These are phyloP conservation scores for Sardina pilchardus DNA, from an alignment of 2,113 vertebrate species.

Conservation along the genomic window DNA sequence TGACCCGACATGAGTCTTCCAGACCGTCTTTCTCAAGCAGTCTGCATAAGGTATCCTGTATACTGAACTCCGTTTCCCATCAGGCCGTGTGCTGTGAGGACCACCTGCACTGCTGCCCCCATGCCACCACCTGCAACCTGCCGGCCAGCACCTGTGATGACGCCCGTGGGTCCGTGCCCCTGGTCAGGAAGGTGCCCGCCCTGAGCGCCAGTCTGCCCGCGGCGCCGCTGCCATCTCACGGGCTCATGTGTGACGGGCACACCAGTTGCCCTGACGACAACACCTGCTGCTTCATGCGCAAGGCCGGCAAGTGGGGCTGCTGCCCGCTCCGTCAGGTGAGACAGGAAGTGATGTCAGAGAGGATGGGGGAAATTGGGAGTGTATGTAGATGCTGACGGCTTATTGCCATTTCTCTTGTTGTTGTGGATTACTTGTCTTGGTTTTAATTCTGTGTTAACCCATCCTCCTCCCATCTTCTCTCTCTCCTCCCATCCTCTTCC, in stretches of 20 bases:
- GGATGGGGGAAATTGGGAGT: too few relatives aligned
- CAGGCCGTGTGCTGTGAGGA: slow-evolving; percentile 77
- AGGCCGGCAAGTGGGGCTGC: slow-evolving; percentile 69
- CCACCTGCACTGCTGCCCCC: slow-evolving; percentile 73
- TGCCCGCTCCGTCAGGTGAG: slow-evolving; percentile 71
- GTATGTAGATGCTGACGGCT: too few relatives aligned
- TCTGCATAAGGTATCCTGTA: too few relatives aligned
- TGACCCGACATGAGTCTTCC: too few relatives aligned
- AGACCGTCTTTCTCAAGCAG: too few relatives aligned
- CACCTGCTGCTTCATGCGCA: slow-evolving; percentile 74
- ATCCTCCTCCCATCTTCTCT: too few relatives aligned
- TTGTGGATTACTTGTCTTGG: too few relatives aligned
- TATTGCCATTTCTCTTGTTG: too few relatives aligned
- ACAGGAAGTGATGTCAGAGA: neutral
- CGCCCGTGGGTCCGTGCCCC: slow-evolving; percentile 26
- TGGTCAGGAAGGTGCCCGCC: slow-evolving; percentile 57
- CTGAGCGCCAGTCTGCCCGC: neutral
- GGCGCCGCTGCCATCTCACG: neutral
- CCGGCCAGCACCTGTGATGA: slow-evolving; percentile 57
- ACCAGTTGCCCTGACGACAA: slow-evolving; percentile 70
- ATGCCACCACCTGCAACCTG: slow-evolving; percentile 71
- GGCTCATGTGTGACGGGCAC: slow-evolving; percentile 61
- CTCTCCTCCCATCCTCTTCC: too few relatives aligned
- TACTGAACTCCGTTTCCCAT: neutral
- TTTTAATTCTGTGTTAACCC: too few relatives aligned